Evolutionary conservation across 2,797 vertebrate genomes (phyloP), one percentile per base, ranked within the genome.

Genomic region (Glossophaga mutica): DNA sequence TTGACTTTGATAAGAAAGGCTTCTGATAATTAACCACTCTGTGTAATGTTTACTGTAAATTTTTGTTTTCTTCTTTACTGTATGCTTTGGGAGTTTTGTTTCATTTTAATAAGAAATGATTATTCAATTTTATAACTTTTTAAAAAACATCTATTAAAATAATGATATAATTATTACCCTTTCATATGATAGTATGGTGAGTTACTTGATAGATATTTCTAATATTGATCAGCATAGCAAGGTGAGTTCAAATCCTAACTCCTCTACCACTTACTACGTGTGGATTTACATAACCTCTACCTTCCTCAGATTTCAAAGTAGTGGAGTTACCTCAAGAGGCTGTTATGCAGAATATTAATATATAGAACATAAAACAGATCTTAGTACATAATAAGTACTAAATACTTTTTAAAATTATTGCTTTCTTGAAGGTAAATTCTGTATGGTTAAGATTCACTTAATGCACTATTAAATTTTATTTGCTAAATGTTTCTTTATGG

Each of bases 1-100:
- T 81, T 90, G 42, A 92, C 32, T 86, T 94, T 79, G 81, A 10
- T 79, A 87, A 94, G 48, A 50, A 95, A 81, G 2, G 9, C 44
- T 74, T 87, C 82, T 94, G 79, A 78, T 84, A 92, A 85, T 76
- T 70, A 87, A 67, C 19, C 57, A 55, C 48, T 78, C 79, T 88
- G 18, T 96, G 24, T 91, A 7, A 55, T 57, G 6, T 57, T 95
- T 94, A 59, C 22, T 90, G 1, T 90, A 81, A 79, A 79, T 67
- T 70, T 88, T 46, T 77, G 22, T 14, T 65, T 71, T 87, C 48
- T 57, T 94, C 24, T 29, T 74, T 74, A 32, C 15, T 46, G 16
- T 74, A 46, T 44, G 82, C 87, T 89, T 46, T 39, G 57, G 67
- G 55, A 90, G 50, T 71, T 77, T 82, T 90, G 3, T 48, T 86